Evolutionary conservation across 2,113 vertebrate species (phyloP), one percentile per base, ranked within the genome.

Genomic region (Gnathonemus echidnorhynchus): DNA sequence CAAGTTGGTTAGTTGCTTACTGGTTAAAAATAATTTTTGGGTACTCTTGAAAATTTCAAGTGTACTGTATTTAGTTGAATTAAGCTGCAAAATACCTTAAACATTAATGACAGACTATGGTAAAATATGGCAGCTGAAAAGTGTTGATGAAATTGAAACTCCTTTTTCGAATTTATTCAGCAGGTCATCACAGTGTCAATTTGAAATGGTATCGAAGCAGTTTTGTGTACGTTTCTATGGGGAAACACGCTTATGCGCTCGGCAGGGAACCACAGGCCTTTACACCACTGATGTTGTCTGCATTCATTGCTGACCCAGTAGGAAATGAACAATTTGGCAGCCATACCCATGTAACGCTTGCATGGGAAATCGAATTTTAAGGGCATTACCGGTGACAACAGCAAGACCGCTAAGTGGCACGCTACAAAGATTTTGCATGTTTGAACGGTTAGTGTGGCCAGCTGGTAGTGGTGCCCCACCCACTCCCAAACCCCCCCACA

Each of bases 281-380:
- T 87, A 56, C 50, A n/a, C n/a, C 27, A 31, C 35, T 21, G 48
- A 21, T 53, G n/a, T 2, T 53, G 42, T 27, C 86, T 56, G 50
- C 86, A 8, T 52, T 19, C 27, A 53, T 48, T 31, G 49, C 86
- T 87, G 86, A 87, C 21, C 49, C 86, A 53, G 86, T 87, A 87
- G 86, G 49, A 53, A 39, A 31, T 87, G 50, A 53, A 87, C 85
- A 49, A 50, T 52, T 87, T 87, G 85, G 85, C 85, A 87, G 86
- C 27, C 21, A 39, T 56, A 56, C 17, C 27, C 86, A 56, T 17
- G 17, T 48, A 48, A 48, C 3, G 15, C 9, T n/a, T 87, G 48
- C 50, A 87, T 53, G 86, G 86, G 49, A 53, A 87, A 87, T 87
- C 19, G 19, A 53, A 31, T 87, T 87, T 87, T 87, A 87, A 56